Conservation (phyloP, 2,888 invertebrate genomes). For the Anorthoa munda region DNA sequence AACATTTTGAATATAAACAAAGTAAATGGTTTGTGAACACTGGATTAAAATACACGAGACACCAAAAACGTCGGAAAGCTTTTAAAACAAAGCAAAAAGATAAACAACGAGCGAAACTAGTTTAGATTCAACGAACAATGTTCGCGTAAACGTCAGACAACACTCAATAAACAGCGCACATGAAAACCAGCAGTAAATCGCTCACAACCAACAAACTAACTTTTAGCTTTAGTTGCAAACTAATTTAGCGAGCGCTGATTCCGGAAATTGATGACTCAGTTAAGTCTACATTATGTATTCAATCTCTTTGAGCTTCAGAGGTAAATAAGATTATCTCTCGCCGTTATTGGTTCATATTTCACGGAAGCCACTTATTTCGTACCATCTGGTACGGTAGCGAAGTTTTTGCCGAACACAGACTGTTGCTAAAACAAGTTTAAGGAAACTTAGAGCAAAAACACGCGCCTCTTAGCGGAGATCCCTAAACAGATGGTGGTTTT, state of each 20-base stretch:
- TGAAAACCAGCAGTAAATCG: constrained; percentile 40
- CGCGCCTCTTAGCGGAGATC: background rate
- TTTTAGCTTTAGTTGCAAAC: constrained; percentile 50
- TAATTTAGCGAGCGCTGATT: constrained; percentile 46
- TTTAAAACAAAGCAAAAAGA: constrained; percentile 30
- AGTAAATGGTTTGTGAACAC: background rate
- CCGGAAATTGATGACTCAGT: constrained; percentile 52
- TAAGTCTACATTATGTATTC: constrained; percentile 48
- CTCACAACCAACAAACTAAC: constrained; percentile 42
- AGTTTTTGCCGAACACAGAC: constrained; percentile 32
- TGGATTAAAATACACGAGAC: constrained; percentile 11
- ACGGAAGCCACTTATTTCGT: constrained; percentile 32
- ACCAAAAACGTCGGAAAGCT: constrained; percentile 9
- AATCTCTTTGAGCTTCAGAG: constrained; percentile 33
- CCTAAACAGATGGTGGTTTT: background rate
- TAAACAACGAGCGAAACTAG: constrained; percentile 24
- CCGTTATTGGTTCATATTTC: constrained; percentile 36
- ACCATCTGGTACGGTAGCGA: constrained; percentile 42
- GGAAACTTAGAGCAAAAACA: constrained; percentile 4
- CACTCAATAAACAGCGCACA: constrained; percentile 32
- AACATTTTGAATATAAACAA: background rate
- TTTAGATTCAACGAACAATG: constrained; percentile 18
- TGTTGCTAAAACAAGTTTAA: constrained; percentile 5
- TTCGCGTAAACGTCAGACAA: constrained; percentile 29
- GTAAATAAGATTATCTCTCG: constrained; percentile 42